phyloP scores from a whole-genome alignment of 1,140 invertebrate genomes.

The Bombyx mandarina region DNA sequence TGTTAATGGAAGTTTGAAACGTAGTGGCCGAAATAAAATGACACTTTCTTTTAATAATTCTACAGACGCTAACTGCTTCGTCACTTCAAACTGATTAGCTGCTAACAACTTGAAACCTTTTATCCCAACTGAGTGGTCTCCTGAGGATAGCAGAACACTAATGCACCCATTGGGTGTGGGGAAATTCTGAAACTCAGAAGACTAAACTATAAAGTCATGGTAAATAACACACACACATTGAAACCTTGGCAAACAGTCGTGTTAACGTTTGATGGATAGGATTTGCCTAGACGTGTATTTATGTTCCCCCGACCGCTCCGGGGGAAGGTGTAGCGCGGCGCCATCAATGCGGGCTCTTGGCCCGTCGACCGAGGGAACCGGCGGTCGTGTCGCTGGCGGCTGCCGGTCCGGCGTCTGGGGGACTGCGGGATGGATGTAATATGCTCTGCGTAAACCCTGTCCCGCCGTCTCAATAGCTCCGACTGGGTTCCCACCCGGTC shows the following conservation, averaged over 20 bases:
- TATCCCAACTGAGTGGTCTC: neutral
- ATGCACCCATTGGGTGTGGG: neutral
- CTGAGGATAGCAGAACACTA: too few relatives aligned
- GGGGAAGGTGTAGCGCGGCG: too few relatives aligned
- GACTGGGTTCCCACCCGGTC: too few relatives aligned
- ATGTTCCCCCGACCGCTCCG: neutral
- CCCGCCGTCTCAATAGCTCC: too few relatives aligned
- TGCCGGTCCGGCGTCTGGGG: too few relatives aligned
- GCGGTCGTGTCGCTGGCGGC: too few relatives aligned
- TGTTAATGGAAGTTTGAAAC: neutral
- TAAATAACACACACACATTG: neutral
- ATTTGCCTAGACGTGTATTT: slow-evolving; percentile 1
- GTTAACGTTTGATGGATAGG: slow-evolving; percentile 1
- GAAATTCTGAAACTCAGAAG: neutral
- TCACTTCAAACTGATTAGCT: neutral
- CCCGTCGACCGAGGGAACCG: too few relatives aligned
- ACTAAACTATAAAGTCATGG: neutral
- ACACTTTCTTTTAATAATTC: neutral
- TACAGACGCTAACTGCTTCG: neutral
- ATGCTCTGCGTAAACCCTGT: too few relatives aligned
- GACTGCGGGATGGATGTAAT: too few relatives aligned
- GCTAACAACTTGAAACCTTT: neutral
- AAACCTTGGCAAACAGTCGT: neutral
- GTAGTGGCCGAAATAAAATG: neutral
- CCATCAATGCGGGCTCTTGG: too few relatives aligned